Evolutionary conservation across 2,113 vertebrate species (phyloP).

Genomic region (Poicephalus meyeri): DNA sequence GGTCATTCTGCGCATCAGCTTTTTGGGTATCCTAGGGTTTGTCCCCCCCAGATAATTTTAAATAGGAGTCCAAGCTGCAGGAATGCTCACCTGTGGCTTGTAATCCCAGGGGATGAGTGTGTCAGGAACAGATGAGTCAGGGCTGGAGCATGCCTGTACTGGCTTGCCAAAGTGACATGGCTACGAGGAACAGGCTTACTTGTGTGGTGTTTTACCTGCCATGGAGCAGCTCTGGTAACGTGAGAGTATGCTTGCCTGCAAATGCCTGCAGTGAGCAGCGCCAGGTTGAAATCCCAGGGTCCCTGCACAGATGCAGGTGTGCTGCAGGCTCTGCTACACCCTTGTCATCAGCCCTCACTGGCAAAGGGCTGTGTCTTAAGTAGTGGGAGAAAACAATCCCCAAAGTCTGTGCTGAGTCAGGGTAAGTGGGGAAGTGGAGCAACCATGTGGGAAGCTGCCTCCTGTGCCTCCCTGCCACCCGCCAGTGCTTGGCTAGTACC

Average conservation of each 20-base stretch:
- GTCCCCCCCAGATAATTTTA: accelerated
- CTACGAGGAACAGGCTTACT: background rate
- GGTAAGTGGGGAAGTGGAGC: background rate
- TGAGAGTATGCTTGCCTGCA: background rate
- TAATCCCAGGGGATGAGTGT: background rate
- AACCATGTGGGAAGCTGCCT: background rate
- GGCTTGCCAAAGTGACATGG: background rate
- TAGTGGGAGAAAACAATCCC: background rate
- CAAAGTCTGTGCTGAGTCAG: background rate
- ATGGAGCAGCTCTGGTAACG: accelerated
- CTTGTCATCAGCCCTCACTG: background rate
- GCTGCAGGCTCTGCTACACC: no score
- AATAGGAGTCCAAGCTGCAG: background rate
- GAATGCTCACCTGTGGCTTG: background rate
- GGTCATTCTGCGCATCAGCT: background rate
- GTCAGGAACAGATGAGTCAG: background rate
- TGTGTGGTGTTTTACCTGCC: background rate
- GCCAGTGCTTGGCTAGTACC: background rate
- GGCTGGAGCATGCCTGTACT: background rate
- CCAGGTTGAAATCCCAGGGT: background rate
- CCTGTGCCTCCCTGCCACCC: background rate
- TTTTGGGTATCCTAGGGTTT: background rate
- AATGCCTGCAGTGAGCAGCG: background rate
- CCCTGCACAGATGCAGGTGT: background rate
- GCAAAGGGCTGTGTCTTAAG: background rate